phyloP scores from a whole-genome alignment of 2,113 vertebrate species.

The Sinocyclocheilus anshuiensis region DNA sequence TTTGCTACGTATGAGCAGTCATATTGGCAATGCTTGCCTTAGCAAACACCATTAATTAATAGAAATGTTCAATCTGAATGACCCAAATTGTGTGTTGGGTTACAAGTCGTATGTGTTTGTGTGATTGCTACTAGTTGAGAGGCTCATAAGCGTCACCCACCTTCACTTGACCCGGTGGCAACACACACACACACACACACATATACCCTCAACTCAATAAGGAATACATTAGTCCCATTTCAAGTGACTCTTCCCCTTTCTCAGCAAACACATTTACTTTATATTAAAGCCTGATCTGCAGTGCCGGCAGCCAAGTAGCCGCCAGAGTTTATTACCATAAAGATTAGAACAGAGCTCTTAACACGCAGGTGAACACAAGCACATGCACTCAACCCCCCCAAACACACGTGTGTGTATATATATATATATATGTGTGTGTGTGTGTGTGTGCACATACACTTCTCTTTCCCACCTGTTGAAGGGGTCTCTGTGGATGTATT shows the following conservation, averaged over 20 bases:
- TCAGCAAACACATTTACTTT: conserved; percentile 62
- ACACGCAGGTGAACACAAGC: conserved; percentile 45
- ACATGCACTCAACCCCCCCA: conserved; percentile 36
- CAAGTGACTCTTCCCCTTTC: conserved; percentile 58
- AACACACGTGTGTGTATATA: background rate
- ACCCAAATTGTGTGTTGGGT: background rate
- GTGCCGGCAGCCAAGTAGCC: conserved; percentile 47
- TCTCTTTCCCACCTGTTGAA: background rate
- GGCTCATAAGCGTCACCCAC: conserved; percentile 32
- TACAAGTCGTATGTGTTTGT: background rate
- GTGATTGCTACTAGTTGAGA: conserved; percentile 11
- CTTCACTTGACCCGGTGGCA: conserved; percentile 77
- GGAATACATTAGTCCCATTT: conserved; percentile 78
- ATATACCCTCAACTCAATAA: conserved; percentile 85
- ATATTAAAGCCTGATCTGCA: conserved; percentile 57
- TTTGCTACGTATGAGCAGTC: background rate
- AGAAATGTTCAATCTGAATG: background rate
- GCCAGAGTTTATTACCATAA: conserved; percentile 54
- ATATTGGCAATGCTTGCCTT: background rate
- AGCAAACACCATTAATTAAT: background rate
- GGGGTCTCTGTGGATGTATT: background rate
- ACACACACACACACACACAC: conserved; percentile 56
- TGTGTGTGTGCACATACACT: background rate
- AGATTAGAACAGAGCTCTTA: conserved; percentile 55
- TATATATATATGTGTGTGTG: background rate